Base-by-base conservation (phyloP, 2,113 vertebrate genomes). In the Circaetus cinerascens region DNA sequence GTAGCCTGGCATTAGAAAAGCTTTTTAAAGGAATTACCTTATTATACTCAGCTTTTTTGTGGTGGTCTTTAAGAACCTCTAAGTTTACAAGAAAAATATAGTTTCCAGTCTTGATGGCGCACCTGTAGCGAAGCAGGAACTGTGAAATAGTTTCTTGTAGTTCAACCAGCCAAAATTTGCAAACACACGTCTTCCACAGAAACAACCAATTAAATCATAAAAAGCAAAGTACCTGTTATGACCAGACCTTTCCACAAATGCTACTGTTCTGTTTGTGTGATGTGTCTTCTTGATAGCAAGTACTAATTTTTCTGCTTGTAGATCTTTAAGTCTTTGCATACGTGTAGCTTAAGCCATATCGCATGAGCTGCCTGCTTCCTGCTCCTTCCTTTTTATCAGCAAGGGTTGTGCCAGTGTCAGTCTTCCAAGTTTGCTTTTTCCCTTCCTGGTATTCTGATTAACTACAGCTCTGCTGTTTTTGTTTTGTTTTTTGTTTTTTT, bases 401-500 rank as follows among this genome's bases (percentile, higher is more conserved):
- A 69, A 89, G 77, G 19, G n/a, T 68, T 97, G 36, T 94, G 91
- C 88, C 83, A 85, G 30, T 88, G 72, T 71, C 68, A 73, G 57
- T 94, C 66, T 95, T 95, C 69, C 57, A 91, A 85, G 80, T 69
- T 69, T 81, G 27, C 53, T 72, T 90, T 93, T 90, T 85, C 18
- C 48, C 63, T 93, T 95, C 86, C 79, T 95, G 64, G 45, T 87
- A 74, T 89, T 96, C 93, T 93, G 77, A 89, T 94, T 79, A 91
- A 76, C 19, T 68, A 26, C 57, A 55, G 51, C 60, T 89, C 71
- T 84, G 51, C 66, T 92, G 7, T 7, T 21, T 83, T 76, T 53
- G 43, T 57, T 57, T 63, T 17, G 11, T 7, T 48, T 74, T 16
- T 34, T 23, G 15, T 10, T 19, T 67, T 38, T 64, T 50, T 66